Evolutionary conservation across 1,140 invertebrate species (phyloP).

Genomic region (Rhynchophorus ferrugineus): DNA sequence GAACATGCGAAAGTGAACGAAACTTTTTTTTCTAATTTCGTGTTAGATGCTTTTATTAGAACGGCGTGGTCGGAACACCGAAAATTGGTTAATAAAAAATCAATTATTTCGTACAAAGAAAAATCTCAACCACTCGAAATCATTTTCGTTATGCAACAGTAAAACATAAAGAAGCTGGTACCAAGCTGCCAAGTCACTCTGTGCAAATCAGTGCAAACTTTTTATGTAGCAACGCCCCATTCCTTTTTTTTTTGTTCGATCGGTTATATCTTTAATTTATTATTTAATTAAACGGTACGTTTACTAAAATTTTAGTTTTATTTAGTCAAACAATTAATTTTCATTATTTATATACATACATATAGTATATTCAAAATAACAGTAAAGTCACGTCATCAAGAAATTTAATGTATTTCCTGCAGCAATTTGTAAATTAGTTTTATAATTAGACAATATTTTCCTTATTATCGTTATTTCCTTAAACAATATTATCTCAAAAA

Average conservation of each 20-base stretch:
- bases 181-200: background rate
- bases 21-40: background rate
- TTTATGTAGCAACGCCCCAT: background rate
- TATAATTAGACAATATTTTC: too few species aligned
- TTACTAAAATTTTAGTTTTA: too few species aligned
- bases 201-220: background rate
- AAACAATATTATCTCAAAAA: too few species aligned
- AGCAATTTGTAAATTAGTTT: too few species aligned
- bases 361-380: too few species aligned
- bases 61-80: background rate
- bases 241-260: background rate
- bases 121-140: background rate
- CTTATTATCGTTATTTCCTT: too few species aligned
- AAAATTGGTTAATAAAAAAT: background rate
- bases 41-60: background rate
- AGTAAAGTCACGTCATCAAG: too few species aligned
- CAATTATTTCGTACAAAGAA: background rate
- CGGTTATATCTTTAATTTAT: too few species aligned
- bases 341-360: too few species aligned
- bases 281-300: too few species aligned
- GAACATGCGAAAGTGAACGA: background rate
- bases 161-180: constrained; percentile 1
- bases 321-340: too few species aligned
- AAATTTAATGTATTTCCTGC: too few species aligned
- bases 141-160: background rate